Base-by-base conservation (phyloP, 2,888 invertebrate genomes). In the Strigamia crassipes region DNA sequence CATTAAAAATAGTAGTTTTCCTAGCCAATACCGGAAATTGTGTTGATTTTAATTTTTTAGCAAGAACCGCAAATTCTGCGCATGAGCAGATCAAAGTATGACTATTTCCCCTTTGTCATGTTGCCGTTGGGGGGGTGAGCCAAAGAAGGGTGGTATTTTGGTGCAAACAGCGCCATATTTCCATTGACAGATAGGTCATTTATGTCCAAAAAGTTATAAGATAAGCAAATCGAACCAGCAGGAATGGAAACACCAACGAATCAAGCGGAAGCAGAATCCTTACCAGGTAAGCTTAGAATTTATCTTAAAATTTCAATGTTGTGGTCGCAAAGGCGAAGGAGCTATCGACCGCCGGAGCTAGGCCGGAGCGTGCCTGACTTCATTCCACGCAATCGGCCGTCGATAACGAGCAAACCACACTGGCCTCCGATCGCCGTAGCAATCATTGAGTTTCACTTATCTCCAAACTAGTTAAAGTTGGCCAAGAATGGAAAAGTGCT, bases 151-250 rank as follows among this genome's bases (percentile, higher is more conserved):
- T 27, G 73, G 31, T 73, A 73, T 73, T 73, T 73, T 73, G 27
- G 73, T 73, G 73, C 73, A 73, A 73, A 73, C 73, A 12, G 73
- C 73, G 73, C 73, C 73, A 73, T 73, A 73, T 73, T 73, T 73
- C 73, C 73, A 73, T 73, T 73, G 73, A 73, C 73, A 31, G 73
- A 73, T 10, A 73, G 31, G 73, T 73, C 73, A 73, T 73, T 73
- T 73, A 73, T 73, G 73, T 73, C 73, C 73, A 73, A 31, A 31
- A 31, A 73, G 73, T 73, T 73, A 27, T 23, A 73, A 31, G 73
- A 27, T 31, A 31, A 27, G 23, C 13, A 18, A 31, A 73, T 15
- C n/a, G 73, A 31, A 8, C 73, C 23, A 73, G 31, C 31, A 73
- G 23, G 5, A 10, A 73, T 73, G 73, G 79, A 78, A 78, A 78